Base-by-base conservation (phyloP, 2,113 vertebrate genomes). In the Toxotes jaculatrix region DNA sequence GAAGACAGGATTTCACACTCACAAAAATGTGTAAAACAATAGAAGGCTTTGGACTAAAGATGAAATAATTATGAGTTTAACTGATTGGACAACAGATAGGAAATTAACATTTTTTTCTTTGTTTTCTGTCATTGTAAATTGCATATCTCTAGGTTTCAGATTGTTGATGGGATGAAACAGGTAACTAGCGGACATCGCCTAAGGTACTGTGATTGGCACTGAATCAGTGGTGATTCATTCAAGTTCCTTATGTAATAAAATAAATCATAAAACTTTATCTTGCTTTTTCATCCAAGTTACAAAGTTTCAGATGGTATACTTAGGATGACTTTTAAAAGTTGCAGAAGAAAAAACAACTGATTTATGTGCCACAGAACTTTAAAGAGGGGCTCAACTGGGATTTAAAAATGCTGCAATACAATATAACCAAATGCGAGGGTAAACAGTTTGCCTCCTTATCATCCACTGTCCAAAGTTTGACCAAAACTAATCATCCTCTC, bases 371-470 rank as follows among this genome's bases (percentile, higher is more conserved):
- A 47, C 3, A 47, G 14, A 13, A 47, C 17, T 19, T 49, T 19
- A 49, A 49, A 49, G 47, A 49, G 19, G 6, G 6, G 49, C 7
- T 51, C 49, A 21, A 21, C 3, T 4, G 19, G 51, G 60, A 47
- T 74, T 53, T 21, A 60, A 23, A 45, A 5, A 56, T 12, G 10
- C 31, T 51, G 57, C 3, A 60, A n/a, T 12, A 61, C 17, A 40
- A 45, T n/a, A n/a, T n/a, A 38, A 61, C 34, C 3, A 49, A 66
- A 77, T 23, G n/a, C 23, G 27, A 65, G 21, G 19, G 27, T 65
- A 45, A 78, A 73, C 45, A 63, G 42, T 43, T 55, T 69, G 3
- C 5, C 12, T 60, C 53, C 7, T 13, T 60, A 57, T 77, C n/a
- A 69, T 34, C 9, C 51, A 14, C 10, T 17, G 36, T 31, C 23